phyloP scores from a whole-genome alignment of 2,113 vertebrate species.

The Lagenorhynchus albirostris region DNA sequence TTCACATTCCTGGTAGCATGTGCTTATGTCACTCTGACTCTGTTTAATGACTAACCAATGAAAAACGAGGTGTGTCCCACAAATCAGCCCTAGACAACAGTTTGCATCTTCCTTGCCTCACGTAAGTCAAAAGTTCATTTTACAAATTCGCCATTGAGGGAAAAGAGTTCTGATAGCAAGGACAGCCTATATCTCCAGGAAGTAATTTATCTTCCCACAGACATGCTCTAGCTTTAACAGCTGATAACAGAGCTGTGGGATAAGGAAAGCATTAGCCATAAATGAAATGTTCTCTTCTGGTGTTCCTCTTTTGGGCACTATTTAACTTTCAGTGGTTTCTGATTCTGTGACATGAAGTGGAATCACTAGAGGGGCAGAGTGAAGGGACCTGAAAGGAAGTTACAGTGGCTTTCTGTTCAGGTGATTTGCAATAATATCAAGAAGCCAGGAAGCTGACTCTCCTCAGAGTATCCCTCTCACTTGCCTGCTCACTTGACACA shows the following conservation, averaged over 20 bases:
- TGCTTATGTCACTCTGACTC: constrained; percentile 63
- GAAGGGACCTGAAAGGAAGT: background rate
- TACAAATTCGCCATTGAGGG: constrained; percentile 73
- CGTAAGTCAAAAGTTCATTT: constrained; percentile 76
- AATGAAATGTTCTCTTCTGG: background rate
- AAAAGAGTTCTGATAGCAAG: constrained; percentile 55
- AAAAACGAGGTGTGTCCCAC: constrained; percentile 71
- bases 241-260: background rate
- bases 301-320: background rate
- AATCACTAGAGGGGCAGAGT: background rate
- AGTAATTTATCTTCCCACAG: constrained; percentile 69
- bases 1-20: constrained; percentile 54
- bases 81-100: constrained; percentile 70
- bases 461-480: background rate
- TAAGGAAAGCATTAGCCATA: background rate
- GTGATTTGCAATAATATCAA: background rate
- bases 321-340: background rate
- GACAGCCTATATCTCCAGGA: constrained; percentile 62
- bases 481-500: background rate
- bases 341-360: background rate
- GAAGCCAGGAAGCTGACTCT: background rate
- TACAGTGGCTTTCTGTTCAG: background rate
- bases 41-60: constrained; percentile 75
- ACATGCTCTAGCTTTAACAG: constrained; percentile 20
- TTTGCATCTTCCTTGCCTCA: constrained; percentile 52